Base-by-base conservation (phyloP, 2,888 invertebrate species). In the Ophion obscuratus region DNA sequence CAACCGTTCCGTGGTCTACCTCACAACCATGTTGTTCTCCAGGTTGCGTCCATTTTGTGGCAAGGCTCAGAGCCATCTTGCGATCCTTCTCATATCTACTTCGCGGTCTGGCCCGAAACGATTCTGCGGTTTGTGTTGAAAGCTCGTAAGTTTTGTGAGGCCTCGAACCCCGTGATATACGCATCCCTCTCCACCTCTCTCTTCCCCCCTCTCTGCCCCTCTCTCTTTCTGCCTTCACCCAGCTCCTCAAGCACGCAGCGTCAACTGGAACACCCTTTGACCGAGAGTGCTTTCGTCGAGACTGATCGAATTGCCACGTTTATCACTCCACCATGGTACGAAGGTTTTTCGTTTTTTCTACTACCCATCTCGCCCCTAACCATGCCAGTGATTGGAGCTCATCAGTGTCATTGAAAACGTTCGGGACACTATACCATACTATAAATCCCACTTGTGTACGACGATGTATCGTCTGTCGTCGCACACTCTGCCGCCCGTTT, bases 361-460 rank as follows among this genome's bases (percentile, higher is more conserved):
- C 11, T 44, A 11, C 44, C 11, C 11, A 2, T 44, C 44, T 44
- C 44, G 44, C 11, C 44, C 44, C 44, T 5, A 44, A 6, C 44
- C 61, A 20, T 24, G n/a, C 14, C 67, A 83, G 80, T 53, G 70
- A 73, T 80, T 73, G 53, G 24, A 59, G 40, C 68, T 27, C 40
- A 59, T 78, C n/a, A 78, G 44, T 68, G 77, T 78, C 77, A 78
- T 68, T 40, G 77, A 59, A 59, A 78, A 68, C 59, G 66, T 17
- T 59, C 9, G 59, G 14, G 66, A 36, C 14, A 27, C 59, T 62
- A 9, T 74, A 62, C 64, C 20, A n/a, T 59, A 14, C 59, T 44
- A n/a, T 47, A 64, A 64, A 66, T 47, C 64, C 47, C 27, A 64
- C 47, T 44, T 9, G 24, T 75, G 24, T 75, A n/a, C 47, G n/a